phyloP scores from a whole-genome alignment of 64 coral and sea anemone species.

The Montipora foliosa region DNA sequence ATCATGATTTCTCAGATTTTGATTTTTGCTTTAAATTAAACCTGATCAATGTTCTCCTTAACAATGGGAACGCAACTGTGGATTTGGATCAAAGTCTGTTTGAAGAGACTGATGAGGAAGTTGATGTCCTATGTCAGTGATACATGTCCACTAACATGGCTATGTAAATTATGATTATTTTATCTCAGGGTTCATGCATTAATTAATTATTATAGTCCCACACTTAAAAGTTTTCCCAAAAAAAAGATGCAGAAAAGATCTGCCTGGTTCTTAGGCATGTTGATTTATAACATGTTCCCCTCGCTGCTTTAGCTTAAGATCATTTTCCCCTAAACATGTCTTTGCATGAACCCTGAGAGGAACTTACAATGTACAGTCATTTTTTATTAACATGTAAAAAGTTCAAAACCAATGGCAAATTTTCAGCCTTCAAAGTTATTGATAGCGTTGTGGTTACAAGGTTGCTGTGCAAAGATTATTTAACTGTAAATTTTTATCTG shows the following conservation, averaged over 20 bases:
- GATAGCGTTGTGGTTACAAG: neutral
- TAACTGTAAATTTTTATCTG: too few species aligned
- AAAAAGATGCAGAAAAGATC: too few species aligned
- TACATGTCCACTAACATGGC: neutral
- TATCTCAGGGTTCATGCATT: too few species aligned
- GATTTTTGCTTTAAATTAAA: neutral
- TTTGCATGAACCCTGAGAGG: neutral
- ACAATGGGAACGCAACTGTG: slow-evolving; percentile 16
- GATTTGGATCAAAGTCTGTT: slow-evolving; percentile 49
- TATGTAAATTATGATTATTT: neutral
- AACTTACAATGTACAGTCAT: neutral
- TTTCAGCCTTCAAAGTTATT: slow-evolving; percentile 33
- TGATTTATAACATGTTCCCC: neutral
- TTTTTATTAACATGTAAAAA: slow-evolving; percentile 1
- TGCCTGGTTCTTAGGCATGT: too few species aligned
- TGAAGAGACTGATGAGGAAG: slow-evolving; percentile 30
- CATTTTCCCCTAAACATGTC: neutral
- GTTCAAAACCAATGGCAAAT: slow-evolving; percentile 2
- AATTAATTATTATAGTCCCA: neutral
- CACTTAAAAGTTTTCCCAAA: neutral
- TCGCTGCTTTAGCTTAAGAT: neutral
- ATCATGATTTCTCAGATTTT: neutral
- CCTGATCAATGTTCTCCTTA: slow-evolving; percentile 2
- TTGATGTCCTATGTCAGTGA: slow-evolving; percentile 35
- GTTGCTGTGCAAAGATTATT: neutral